These are phyloP conservation scores for Atopsyche davidsoni DNA, from an alignment of 1,140 invertebrate species.

Conservation along the genomic window DNA sequence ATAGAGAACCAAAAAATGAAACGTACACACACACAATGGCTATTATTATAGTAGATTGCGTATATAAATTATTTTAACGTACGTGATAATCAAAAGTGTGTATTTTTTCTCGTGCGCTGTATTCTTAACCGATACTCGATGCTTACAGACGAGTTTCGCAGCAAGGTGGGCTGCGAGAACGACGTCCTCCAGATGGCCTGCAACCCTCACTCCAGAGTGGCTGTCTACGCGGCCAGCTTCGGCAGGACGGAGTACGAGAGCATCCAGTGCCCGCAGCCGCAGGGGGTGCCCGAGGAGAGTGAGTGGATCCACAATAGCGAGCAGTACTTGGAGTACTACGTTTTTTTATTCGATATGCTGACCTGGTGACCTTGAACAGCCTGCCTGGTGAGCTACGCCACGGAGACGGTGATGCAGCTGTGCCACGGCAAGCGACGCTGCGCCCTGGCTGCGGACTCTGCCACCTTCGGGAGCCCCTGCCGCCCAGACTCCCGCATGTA, in stretches of 20 bases:
- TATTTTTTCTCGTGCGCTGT: too few relatives aligned
- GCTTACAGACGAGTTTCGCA: conserved; percentile 81
- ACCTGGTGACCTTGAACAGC: too few relatives aligned
- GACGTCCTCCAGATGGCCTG: conserved; percentile 77
- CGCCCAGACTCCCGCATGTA: conserved; percentile 77
- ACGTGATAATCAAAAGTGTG: too few relatives aligned
- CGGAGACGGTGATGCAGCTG: conserved; percentile 80
- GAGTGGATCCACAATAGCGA: conserved; percentile 38
- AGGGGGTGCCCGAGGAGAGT: conserved; percentile 84
- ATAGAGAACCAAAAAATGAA: too few relatives aligned
- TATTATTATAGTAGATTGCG: too few relatives aligned
- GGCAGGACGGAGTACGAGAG: conserved; percentile 84
- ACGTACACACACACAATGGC: too few relatives aligned
- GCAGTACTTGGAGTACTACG: neutral
- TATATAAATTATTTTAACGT: too few relatives aligned
- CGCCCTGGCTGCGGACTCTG: conserved; percentile 71
- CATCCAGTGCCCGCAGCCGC: conserved; percentile 79
- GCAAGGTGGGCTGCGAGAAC: conserved; percentile 86
- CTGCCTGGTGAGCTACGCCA: conserved; percentile 79
- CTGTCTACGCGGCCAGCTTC: conserved; percentile 85
- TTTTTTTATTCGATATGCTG: neutral
- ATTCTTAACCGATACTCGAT: too few relatives aligned
- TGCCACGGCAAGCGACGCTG: conserved; percentile 85
- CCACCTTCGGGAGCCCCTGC: conserved; percentile 83
- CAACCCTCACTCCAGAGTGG: conserved; percentile 75